Percentiles rank a stretch among this genome's conserved stretches.
phyloP scores from a whole-genome alignment of 1,140 invertebrate genomes.

The Drosophila bocqueti region DNA sequence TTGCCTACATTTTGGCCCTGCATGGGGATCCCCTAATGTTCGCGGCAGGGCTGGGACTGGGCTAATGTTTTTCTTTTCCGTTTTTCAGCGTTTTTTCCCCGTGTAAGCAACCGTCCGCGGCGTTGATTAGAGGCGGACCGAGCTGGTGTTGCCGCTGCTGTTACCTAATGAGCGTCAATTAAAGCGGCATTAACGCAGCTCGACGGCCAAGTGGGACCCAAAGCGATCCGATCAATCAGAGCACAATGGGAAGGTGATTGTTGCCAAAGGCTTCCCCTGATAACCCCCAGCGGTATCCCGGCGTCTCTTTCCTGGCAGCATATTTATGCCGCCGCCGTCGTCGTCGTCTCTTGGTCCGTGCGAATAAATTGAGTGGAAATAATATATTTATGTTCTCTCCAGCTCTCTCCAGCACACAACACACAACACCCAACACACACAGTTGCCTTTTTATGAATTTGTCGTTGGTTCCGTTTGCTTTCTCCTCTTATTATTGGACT shows the following conservation, averaged over 20 bases:
- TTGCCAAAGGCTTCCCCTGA: constrained; percentile 21
- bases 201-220: constrained; percentile 37
- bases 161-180: constrained; percentile 69
- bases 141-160: constrained; percentile 13
- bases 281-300: not conserved
- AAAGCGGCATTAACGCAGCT: constrained; percentile 68
- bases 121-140: constrained; percentile 18
- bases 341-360: constrained; percentile 34
- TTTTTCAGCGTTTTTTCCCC: not conserved
- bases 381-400: constrained; percentile 57
- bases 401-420: constrained; percentile 15
- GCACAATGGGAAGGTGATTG: constrained; percentile 42
- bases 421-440: too few relatives aligned
- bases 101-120: not conserved
- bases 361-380: constrained; percentile 77
- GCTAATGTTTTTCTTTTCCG: not conserved
- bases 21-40: not conserved
- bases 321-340: constrained; percentile 13
- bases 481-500: constrained; percentile 63
- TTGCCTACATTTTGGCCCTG: not conserved
- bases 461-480: constrained; percentile 55
- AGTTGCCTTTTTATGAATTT: constrained; percentile 63
- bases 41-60: not conserved
- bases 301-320: constrained; percentile 1
- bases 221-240: constrained; percentile 66